phyloP scores from a whole-genome alignment of 2,113 vertebrate species.

The Spilogale gracilis region DNA sequence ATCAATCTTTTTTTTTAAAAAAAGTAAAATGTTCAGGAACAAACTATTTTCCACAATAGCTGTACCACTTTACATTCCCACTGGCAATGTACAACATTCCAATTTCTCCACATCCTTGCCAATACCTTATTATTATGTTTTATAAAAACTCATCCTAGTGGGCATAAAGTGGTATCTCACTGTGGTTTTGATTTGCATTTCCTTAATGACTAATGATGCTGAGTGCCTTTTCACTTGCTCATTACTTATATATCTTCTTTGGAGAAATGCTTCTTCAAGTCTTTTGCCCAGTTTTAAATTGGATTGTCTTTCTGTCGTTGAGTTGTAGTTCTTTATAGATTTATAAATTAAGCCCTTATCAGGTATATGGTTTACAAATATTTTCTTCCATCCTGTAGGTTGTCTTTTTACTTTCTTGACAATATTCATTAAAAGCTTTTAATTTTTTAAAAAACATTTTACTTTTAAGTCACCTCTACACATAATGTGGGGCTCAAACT shows the following conservation, averaged over 20 bases:
- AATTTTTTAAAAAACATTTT: neutral
- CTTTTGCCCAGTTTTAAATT: neutral
- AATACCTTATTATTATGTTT: neutral
- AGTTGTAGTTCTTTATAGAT: neutral
- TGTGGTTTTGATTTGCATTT: neutral
- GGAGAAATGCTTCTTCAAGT: neutral
- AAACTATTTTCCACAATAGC: neutral
- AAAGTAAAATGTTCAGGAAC: neutral
- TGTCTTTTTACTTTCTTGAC: constrained; percentile 3
- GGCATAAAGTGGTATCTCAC: neutral
- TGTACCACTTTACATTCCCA: neutral
- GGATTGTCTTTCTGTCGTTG: neutral
- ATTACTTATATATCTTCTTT: neutral
- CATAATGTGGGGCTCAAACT: neutral
- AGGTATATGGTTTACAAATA: neutral
- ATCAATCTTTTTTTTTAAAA: too few relatives aligned
- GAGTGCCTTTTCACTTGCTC: neutral
- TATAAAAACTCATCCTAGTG: neutral
- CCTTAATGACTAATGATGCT: neutral
- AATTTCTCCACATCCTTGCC: neutral
- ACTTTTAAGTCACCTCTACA: neutral
- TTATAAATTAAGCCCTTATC: constrained; percentile 9
- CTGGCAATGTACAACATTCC: neutral
- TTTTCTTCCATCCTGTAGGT: neutral
- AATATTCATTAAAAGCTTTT: neutral